Evolutionary conservation across 2,888 invertebrate genomes (phyloP).

Genomic region (Agrilus cyanescens): DNA sequence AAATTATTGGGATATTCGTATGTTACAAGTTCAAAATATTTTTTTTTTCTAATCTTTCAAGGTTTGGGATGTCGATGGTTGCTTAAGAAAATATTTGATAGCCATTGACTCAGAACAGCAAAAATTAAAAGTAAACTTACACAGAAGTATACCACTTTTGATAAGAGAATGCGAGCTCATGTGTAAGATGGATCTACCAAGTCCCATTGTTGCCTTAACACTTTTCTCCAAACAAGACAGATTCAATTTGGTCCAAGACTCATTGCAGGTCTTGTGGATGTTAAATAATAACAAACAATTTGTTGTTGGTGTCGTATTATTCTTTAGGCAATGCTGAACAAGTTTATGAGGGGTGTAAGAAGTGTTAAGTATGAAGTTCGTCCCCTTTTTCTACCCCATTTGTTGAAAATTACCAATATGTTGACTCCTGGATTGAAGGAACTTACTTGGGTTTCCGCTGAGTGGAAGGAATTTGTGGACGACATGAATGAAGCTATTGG

Average conservation of each 20-base stretch:
- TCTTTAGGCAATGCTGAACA: constrained; percentile 60
- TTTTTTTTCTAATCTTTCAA: constrained; percentile 22
- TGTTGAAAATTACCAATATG: constrained; percentile 70
- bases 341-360: constrained; percentile 59
- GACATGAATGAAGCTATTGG: constrained; percentile 65
- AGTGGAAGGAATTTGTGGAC: constrained; percentile 69
- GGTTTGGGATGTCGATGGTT: constrained; percentile 54
- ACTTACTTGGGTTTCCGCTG: constrained; percentile 78
- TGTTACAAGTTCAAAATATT: neutral
- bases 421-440: constrained; percentile 69
- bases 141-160: constrained; percentile 60
- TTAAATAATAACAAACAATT: neutral
- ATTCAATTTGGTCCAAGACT: constrained; percentile 64
- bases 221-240: constrained; percentile 66
- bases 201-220: constrained; percentile 71
- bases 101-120: constrained; percentile 49
- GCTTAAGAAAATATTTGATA: constrained; percentile 50
- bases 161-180: constrained; percentile 78
- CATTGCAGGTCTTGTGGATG: constrained; percentile 49
- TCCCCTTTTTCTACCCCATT: constrained; percentile 79
- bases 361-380: constrained; percentile 78
- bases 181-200: constrained; percentile 67
- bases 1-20: neutral
- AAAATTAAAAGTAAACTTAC: constrained; percentile 63
- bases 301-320: constrained; percentile 6